Conservation (phyloP, 2,113 vertebrate genomes). For the Talpa occidentalis region DNA sequence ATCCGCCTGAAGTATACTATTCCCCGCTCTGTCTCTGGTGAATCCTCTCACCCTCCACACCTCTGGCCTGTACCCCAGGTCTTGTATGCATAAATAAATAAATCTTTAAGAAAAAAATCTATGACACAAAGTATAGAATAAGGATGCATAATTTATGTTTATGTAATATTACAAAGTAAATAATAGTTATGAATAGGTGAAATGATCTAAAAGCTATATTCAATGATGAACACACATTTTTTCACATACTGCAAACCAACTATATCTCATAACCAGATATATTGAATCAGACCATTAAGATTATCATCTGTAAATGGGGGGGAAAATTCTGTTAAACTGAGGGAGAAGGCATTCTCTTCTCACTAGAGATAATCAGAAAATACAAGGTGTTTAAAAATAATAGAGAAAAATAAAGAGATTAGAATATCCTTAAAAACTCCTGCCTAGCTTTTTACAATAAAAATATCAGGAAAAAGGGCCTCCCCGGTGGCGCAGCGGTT, state of each 20-base stretch:
- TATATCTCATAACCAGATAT: background rate
- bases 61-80: no score
- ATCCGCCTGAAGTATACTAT: no score
- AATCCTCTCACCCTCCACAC: no score
- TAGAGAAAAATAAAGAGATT: background rate
- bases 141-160: background rate
- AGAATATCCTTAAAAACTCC: conserved; percentile 7
- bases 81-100: no score
- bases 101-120: no score
- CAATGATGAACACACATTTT: background rate
- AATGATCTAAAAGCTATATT: background rate
- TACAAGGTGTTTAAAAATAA: background rate
- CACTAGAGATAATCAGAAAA: background rate
- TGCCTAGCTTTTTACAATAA: conserved; percentile 2
- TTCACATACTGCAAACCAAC: background rate
- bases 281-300: background rate
- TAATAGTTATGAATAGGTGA: background rate
- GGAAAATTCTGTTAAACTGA: conserved; percentile 11
- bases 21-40: no score
- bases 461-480: no score
- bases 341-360: background rate
- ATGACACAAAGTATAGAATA: background rate
- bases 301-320: background rate
- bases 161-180: background rate
- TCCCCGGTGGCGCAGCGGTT: no score